Conservation (phyloP, 2,797 vertebrate genomes). For the Xenops minutus region DNA sequence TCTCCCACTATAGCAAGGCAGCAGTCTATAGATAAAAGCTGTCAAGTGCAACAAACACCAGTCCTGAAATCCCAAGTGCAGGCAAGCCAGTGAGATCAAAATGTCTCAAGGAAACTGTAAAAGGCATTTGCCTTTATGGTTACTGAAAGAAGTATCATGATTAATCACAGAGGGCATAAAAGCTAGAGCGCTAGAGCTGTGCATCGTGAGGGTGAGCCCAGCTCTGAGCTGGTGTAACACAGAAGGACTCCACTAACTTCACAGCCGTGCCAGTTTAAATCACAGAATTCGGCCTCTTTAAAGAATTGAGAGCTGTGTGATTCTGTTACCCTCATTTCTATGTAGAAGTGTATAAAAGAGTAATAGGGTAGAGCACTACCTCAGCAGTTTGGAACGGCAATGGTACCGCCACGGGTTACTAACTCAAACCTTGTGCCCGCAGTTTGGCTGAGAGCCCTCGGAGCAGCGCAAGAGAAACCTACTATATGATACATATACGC, state of each 20-base stretch:
- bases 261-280: neutral
- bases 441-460: neutral
- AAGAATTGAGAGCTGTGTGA: neutral
- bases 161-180: neutral
- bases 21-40: neutral
- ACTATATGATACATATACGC: rapidly evolving
- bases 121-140: neutral
- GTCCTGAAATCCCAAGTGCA: neutral
- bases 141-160: neutral
- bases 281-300: neutral
- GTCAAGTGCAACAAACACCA: neutral
- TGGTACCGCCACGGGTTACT: neutral
- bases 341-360: neutral
- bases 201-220: rapidly evolving
- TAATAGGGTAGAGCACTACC: neutral
- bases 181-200: neutral
- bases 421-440: neutral
- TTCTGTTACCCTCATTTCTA: neutral
- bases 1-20: neutral
- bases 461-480: neutral
- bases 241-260: neutral
- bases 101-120: neutral
- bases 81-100: neutral
- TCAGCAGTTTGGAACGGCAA: neutral
- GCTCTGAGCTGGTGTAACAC: neutral